Percentiles rank a stretch among this genome's conserved stretches.
Evolutionary conservation across 2,888 invertebrate genomes (phyloP).

Genomic region (Ectemnius cavifrons): DNA sequence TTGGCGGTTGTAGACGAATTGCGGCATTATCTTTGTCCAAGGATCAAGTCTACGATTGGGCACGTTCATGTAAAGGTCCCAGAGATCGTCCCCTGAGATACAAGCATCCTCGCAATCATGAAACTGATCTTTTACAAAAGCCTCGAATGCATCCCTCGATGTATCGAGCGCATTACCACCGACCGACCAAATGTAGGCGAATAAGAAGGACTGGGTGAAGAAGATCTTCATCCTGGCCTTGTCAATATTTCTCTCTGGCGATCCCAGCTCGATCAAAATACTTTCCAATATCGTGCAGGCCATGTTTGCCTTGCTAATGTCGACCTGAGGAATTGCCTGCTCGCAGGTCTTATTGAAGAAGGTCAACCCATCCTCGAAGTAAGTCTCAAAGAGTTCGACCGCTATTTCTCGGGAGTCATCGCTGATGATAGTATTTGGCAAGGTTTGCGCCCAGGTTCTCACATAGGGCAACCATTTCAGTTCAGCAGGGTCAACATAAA

Average conservation of each 20-base stretch:
- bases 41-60: slow-evolving; percentile 84
- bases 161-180: slow-evolving; percentile 90
- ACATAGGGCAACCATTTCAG: slow-evolving; percentile 90
- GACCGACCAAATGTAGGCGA: slow-evolving; percentile 90
- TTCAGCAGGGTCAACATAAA: slow-evolving; percentile 92
- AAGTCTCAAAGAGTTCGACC: slow-evolving; percentile 82
- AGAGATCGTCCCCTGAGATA: slow-evolving; percentile 86
- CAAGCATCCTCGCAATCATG: slow-evolving; percentile 86
- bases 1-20: slow-evolving; percentile 84
- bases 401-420: slow-evolving; percentile 77
- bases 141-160: slow-evolving; percentile 85
- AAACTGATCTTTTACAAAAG: slow-evolving; percentile 84
- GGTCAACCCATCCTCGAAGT: slow-evolving; percentile 84
- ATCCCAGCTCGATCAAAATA: slow-evolving; percentile 83
- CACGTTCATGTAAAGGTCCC: slow-evolving; percentile 88
- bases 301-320: slow-evolving; percentile 89
- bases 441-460: slow-evolving; percentile 85
- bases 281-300: slow-evolving; percentile 87
- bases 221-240: slow-evolving; percentile 81
- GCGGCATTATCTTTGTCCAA: slow-evolving; percentile 89
- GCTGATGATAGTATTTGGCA: slow-evolving; percentile 79
- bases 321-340: slow-evolving; percentile 89
- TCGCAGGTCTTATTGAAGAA: slow-evolving; percentile 85
- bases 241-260: slow-evolving; percentile 82
- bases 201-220: slow-evolving; percentile 88